Evolutionary conservation across 1,140 invertebrate species (phyloP), one percentile per base, ranked within the genome.

Genomic region (Drosophila ironensis): DNA sequence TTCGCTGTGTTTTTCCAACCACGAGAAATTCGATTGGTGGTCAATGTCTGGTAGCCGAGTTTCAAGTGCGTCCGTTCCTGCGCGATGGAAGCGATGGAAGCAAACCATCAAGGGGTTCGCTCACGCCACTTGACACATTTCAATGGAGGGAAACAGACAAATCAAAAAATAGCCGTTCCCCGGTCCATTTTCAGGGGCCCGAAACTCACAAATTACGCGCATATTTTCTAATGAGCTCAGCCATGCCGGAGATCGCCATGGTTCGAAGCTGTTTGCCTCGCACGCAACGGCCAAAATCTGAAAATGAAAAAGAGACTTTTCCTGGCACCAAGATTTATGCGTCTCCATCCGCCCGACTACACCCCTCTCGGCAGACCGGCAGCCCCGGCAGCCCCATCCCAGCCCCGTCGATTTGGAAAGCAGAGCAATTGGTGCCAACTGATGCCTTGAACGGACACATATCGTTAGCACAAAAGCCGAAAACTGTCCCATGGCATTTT

Each of bases 221-320:
- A 86, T 84, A 86, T 84, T 84, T 84, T 84, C 80, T 86, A 84
- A 84, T 86, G 80, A 84, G 80, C 80, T 80, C 78, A 82, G 72
- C 78, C 78, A 42, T 67, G 63, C 53, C 78, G 37, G 48, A 27
- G 60, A 74, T 72, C 67, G 80, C 51, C 71, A 86, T 75, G 78
- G 80, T 86, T 86, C 74, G 57, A 51, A 72, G 67, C 38, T 16
- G 37, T 72, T 72, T 66, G 46, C 33, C 51, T 77, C 68, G 40
- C 38, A 51, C 59, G 57, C 51, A 76, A 76, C 66, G 61, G 20
- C 40, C 41, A 40, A 47, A 51, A 27, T 37, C 14, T 2, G 33
- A 37, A 61, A 9, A 44, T 17, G 48, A 30, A 56, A 50, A 53
- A 35, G 9, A 38, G 11, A 19, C 17, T 20, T 17, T 35, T 33